Percentiles rank a stretch among this genome's conserved stretches.
phyloP scores from a whole-genome alignment of 2,113 vertebrate genomes.

The Nycticebus coucang region DNA sequence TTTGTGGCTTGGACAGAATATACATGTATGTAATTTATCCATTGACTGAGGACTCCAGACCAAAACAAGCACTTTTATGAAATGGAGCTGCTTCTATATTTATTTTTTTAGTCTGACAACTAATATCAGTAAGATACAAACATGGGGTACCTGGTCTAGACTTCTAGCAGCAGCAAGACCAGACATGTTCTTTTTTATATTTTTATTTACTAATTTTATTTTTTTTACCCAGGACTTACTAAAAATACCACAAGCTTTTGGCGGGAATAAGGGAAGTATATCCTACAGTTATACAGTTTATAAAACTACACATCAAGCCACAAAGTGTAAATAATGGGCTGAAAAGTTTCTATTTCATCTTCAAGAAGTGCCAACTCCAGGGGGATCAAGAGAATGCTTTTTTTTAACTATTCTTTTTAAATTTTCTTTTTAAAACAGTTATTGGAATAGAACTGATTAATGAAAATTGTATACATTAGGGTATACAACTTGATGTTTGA shows the following conservation, averaged over 20 bases:
- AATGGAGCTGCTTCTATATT: not conserved
- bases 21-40: not conserved
- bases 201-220: not conserved
- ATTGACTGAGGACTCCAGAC: not conserved
- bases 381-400: not conserved
- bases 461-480: not conserved
- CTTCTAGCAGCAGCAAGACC: not conserved
- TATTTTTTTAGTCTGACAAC: not conserved
- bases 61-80: not conserved
- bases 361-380: not conserved
- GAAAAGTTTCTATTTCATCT: not conserved
- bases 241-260: not conserved
- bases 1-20: not conserved
- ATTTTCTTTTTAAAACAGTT: not conserved
- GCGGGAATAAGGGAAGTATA: not conserved
- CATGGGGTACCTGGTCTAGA: not conserved
- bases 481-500: not conserved
- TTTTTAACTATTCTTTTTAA: not conserved
- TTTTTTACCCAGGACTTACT: not conserved
- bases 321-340: not conserved
- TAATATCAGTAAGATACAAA: not conserved
- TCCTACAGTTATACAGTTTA: not conserved
- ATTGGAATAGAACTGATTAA: not conserved
- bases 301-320: not conserved
- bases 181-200: not conserved